Percentiles rank a stretch among this genome's conserved stretches.
Evolutionary conservation across 2,888 invertebrate genomes (phyloP).

Genomic region (Idaea aversata): DNA sequence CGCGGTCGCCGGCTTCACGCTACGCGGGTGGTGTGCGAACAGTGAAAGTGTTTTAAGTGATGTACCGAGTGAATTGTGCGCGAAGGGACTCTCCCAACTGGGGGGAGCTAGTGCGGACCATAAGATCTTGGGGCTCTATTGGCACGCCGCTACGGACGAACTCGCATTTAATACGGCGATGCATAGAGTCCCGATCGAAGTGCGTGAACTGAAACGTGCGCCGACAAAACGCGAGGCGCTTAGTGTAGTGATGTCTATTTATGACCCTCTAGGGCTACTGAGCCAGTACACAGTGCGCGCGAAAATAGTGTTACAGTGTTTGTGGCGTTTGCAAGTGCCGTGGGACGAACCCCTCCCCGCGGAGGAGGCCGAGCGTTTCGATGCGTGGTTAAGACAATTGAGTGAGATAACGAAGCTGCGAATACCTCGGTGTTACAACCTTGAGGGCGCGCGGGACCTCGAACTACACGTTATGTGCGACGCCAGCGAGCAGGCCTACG

Average conservation of each 20-base stretch:
- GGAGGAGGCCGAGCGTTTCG: neutral
- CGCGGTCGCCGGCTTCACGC: neutral
- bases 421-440: constrained; percentile 8
- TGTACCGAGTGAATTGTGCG: constrained; percentile 2
- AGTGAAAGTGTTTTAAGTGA: neutral
- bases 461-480: constrained; percentile 17
- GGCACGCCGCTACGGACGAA: constrained; percentile 19
- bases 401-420: constrained; percentile 10
- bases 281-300: constrained; percentile 30
- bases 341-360: constrained; percentile 24
- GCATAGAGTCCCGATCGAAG: constrained; percentile 14
- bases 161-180: constrained; percentile 23
- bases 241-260: constrained; percentile 5
- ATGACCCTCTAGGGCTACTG: constrained; percentile 25
- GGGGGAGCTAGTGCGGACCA: too few relatives aligned
- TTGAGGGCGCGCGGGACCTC: neutral
- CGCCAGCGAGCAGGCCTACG: constrained; percentile 10
- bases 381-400: constrained; percentile 19
- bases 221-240: constrained; percentile 29
- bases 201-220: constrained; percentile 16
- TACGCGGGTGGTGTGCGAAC: neutral
- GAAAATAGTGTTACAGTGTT: constrained; percentile 28
- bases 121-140: constrained; percentile 20
- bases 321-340: constrained; percentile 16
- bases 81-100: too few relatives aligned